A percentile compares a stretch with the other conserved stretches of the same genome.
Conservation (phyloP, 92 coral and sea anemone genomes). For the Parazoanthus darwini region DNA sequence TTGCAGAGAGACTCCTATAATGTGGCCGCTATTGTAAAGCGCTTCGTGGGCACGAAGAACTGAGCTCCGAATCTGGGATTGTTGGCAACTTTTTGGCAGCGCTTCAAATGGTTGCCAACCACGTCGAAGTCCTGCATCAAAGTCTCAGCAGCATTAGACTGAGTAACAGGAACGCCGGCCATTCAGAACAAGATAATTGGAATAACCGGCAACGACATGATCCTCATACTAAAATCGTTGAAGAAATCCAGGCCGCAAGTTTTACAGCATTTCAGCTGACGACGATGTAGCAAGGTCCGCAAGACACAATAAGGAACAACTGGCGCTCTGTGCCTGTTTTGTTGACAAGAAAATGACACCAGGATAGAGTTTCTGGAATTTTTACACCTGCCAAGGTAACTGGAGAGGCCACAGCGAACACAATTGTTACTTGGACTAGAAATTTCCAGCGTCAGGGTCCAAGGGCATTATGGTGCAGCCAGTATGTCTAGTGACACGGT, state of each 20-base stretch:
- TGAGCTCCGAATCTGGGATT: no score
- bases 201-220: not conserved
- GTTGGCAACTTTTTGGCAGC: not conserved
- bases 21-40: no score
- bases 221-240: no score
- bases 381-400: conserved; percentile 33
- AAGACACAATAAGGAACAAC: no score
- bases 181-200: conserved; percentile 34
- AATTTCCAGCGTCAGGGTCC: conserved; percentile 41
- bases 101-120: conserved; percentile 19
- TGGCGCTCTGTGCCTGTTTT: no score
- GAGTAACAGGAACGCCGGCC: conserved; percentile 5
- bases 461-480: conserved; percentile 61
- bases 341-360: not conserved
- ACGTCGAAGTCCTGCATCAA: conserved; percentile 27
- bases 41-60: no score
- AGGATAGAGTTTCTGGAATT: conserved; percentile 34
- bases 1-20: no score
- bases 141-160: conserved; percentile 8
- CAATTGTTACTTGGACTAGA: conserved; percentile 38
- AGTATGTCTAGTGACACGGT: conserved; percentile 46
- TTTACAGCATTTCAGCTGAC: no score
- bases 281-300: no score
- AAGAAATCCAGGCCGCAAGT: no score
- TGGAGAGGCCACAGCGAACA: conserved; percentile 33